Percentiles rank a stretch among this genome's conserved stretches.
These are phyloP conservation scores for Octodonta nipae DNA, from an alignment of 2,888 invertebrate species.

Conservation along the genomic window DNA sequence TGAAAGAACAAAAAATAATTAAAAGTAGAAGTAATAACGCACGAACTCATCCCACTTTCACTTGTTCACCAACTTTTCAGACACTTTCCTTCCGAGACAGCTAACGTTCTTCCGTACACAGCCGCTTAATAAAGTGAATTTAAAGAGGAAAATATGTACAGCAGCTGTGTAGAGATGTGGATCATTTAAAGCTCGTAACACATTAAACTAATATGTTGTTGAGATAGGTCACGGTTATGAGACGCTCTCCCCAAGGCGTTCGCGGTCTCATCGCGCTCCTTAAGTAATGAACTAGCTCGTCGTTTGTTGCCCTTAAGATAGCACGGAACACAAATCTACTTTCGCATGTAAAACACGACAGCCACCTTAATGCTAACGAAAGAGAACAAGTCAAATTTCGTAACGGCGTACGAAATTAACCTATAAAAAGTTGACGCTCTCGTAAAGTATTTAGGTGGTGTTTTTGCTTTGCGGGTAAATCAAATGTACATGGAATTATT, in stretches of 20 bases:
- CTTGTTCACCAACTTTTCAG: too few relatives aligned
- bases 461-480: too few relatives aligned
- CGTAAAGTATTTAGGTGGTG: too few relatives aligned
- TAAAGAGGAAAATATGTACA: constrained; percentile 13
- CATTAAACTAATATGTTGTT: constrained; percentile 33
- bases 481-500: too few relatives aligned
- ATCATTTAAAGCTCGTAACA: constrained; percentile 24
- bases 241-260: constrained; percentile 25
- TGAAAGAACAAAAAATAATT: too few relatives aligned
- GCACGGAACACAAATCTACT: constrained; percentile 22
- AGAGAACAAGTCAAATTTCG: too few relatives aligned
- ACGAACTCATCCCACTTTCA: too few relatives aligned
- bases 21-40: too few relatives aligned
- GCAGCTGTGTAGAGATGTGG: constrained; percentile 11
- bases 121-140: constrained; percentile 14
- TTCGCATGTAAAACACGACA: constrained; percentile 23
- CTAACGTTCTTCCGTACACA: constrained; percentile 1
- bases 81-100: too few relatives aligned
- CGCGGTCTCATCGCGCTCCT: constrained; percentile 27
- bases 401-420: too few relatives aligned
- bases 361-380: too few relatives aligned
- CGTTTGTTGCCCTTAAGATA: constrained; percentile 17
- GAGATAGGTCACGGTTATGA: constrained; percentile 27
- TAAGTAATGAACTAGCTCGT: constrained; percentile 29
- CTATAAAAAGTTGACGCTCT: too few relatives aligned